Conservation (phyloP, 2,797 vertebrate genomes). For the Pristis pectinata region DNA sequence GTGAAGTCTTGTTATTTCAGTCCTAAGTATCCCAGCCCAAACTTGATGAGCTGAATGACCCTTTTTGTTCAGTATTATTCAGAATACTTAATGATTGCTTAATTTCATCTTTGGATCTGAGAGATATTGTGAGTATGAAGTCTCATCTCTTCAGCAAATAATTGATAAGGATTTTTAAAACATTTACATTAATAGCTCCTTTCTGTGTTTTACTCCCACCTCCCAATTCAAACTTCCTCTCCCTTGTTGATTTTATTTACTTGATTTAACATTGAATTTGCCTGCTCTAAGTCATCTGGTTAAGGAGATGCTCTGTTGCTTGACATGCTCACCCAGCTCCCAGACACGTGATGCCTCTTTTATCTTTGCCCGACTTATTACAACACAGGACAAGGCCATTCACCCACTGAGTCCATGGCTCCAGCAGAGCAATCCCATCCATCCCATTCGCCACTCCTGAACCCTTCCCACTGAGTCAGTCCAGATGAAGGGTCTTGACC, state of each 20-base stretch:
- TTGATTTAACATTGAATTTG: not conserved
- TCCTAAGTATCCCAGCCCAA: too few species aligned
- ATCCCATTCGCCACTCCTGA: too few species aligned
- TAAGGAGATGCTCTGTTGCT: not conserved
- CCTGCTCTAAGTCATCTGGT: not conserved
- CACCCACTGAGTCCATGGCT: too few species aligned
- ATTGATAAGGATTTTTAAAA: not conserved
- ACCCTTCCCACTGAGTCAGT: too few species aligned
- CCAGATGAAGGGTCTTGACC: too few species aligned
- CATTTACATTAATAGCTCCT: not conserved
- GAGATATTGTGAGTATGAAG: not conserved
- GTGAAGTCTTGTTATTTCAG: not conserved
- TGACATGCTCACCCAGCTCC: not conserved
- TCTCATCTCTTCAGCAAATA: not conserved
- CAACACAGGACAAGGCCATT: too few species aligned
- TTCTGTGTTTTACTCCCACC: not conserved
- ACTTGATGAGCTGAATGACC: not conserved
- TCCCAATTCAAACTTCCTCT: not conserved
- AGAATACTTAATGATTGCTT: not conserved
- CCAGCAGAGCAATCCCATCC: too few species aligned
- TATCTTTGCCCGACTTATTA: too few species aligned
- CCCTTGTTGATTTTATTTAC: too few species aligned
- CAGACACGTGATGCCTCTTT: too few species aligned
- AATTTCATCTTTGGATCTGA: not conserved
- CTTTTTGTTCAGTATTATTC: not conserved